These are phyloP conservation scores for Erpornis zantholeuca DNA, from an alignment of 2,113 vertebrate genomes.

Conservation along the genomic window DNA sequence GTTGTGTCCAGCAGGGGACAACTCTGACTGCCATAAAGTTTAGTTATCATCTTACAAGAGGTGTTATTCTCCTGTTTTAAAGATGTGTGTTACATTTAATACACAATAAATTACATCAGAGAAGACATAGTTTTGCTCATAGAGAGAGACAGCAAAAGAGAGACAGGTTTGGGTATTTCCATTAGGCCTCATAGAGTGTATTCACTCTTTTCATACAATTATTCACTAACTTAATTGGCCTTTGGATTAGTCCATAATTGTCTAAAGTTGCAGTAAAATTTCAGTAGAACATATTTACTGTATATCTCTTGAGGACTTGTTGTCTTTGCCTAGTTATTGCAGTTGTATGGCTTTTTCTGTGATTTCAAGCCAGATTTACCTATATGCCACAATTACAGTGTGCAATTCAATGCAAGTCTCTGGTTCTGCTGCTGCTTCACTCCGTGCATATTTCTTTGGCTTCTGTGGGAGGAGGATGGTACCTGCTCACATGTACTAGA, in stretches of 20 bases:
- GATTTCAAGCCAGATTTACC: background rate
- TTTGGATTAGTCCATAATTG: background rate
- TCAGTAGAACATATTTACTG: background rate
- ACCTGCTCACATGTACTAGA: background rate
- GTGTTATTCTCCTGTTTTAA: background rate
- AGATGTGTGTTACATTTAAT: background rate
- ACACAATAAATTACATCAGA: background rate
- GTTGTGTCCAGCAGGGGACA: background rate
- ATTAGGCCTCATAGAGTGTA: background rate
- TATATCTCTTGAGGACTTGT: background rate
- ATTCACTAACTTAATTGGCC: background rate
- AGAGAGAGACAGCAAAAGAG: background rate
- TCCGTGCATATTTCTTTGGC: background rate
- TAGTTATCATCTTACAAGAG: background rate
- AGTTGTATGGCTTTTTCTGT: background rate
- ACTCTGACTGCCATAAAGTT: background rate
- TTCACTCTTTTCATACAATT: background rate
- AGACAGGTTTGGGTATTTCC: background rate
- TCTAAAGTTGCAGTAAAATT: background rate
- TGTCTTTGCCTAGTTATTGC: background rate
- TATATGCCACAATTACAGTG: background rate
- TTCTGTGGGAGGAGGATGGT: background rate
- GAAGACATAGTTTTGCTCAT: background rate
- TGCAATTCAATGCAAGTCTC: background rate
- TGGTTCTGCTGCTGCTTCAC: background rate